These are phyloP conservation scores for Drosophila cracens DNA, from an alignment of 2,888 invertebrate genomes.

Conservation along the genomic window DNA sequence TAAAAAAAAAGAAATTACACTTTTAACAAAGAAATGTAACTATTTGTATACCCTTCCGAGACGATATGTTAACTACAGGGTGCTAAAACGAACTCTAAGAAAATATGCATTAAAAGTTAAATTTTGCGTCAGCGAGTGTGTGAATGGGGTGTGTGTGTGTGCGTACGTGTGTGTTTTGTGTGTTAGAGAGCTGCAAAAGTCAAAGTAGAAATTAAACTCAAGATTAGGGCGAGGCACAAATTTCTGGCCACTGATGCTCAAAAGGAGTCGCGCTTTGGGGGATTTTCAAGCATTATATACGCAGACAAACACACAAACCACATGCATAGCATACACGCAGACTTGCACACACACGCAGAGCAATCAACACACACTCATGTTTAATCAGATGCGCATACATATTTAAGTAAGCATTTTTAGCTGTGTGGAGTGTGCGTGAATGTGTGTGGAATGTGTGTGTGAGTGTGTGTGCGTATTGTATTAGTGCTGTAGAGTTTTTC, in stretches of 20 bases:
- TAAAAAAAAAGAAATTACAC: neutral
- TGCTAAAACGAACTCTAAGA: conserved; percentile 35
- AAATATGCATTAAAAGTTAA: conserved; percentile 61
- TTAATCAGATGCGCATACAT: conserved; percentile 79
- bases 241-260: conserved; percentile 35
- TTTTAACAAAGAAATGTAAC: too few species aligned
- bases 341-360: conserved; percentile 23
- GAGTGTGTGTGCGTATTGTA: conserved; percentile 13
- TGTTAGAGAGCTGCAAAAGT: conserved; percentile 51
- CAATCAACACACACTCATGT: conserved; percentile 62
- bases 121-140: conserved; percentile 20
- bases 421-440: conserved; percentile 9
- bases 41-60: conserved; percentile 8
- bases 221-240: conserved; percentile 69
- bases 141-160: conserved; percentile 4
- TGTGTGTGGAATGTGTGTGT: neutral
- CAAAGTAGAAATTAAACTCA: conserved; percentile 75
- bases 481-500: conserved; percentile 8
- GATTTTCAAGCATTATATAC: conserved; percentile 55
- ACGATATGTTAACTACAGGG: neutral
- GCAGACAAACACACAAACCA: conserved; percentile 32
- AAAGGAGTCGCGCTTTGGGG: conserved; percentile 52
- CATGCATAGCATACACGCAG: conserved; percentile 41
- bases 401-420: conserved; percentile 66
- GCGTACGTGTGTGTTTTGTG: conserved; percentile 12